phyloP scores from a whole-genome alignment of 2,797 vertebrate species.

The Potorous gilbertii region DNA sequence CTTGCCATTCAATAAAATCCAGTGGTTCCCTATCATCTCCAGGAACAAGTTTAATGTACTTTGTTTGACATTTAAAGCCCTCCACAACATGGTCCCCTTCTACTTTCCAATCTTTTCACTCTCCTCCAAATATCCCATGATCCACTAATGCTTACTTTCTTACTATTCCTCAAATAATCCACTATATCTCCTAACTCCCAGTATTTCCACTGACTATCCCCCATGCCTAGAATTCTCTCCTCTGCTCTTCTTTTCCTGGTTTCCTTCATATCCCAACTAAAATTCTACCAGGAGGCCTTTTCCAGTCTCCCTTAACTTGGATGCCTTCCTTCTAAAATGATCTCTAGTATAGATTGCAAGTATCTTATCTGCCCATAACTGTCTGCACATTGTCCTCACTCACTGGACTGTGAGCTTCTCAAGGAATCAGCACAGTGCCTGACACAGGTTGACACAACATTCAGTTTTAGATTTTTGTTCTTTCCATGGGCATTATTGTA shows the following conservation, averaged over 20 bases:
- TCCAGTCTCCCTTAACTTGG: neutral
- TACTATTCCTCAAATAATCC: neutral
- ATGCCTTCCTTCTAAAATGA: neutral
- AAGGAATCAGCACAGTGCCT: neutral
- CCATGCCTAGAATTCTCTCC: no score
- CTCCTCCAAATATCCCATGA: neutral
- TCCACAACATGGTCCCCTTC: neutral
- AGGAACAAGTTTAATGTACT: neutral
- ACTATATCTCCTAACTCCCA: neutral
- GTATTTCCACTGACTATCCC: neutral
- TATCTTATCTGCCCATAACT: neutral
- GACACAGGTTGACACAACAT: no score
- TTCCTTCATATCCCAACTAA: neutral
- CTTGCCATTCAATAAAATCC: neutral
- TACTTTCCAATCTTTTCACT: neutral
- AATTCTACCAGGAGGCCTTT: neutral
- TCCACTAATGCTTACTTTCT: neutral
- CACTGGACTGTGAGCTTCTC: neutral
- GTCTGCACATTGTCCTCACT: neutral
- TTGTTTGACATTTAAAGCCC: neutral
- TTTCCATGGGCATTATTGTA: no score
- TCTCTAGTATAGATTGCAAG: neutral
- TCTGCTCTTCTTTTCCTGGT: neutral
- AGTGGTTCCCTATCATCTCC: neutral
- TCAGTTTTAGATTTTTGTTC: no score